Conservation (phyloP, 2,113 vertebrate species). For the Megaleporinus macrocephalus region DNA sequence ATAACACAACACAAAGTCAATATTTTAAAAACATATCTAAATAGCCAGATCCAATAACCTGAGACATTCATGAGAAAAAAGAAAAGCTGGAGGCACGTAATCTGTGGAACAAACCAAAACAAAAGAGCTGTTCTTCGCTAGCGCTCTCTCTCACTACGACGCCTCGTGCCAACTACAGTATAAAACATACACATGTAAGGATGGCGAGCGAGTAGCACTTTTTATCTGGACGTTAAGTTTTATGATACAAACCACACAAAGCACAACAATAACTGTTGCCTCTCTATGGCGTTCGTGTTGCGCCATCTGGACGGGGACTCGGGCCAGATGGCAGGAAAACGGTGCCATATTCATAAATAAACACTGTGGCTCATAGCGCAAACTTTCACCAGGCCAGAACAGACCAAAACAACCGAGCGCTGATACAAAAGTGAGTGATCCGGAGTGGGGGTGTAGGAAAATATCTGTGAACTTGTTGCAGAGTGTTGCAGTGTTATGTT, state of each 20-base stretch:
- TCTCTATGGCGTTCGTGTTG: neutral
- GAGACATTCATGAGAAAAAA: constrained; percentile 13
- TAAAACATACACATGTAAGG: constrained; percentile 4
- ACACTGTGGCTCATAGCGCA: neutral
- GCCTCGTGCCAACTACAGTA: constrained; percentile 8
- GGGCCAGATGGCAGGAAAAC: constrained; percentile 48
- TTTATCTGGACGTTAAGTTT: constrained; percentile 46
- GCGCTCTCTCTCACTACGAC: neutral
- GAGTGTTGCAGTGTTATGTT: neutral
- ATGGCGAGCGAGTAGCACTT: neutral
- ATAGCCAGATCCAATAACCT: constrained; percentile 10
- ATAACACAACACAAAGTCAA: constrained; percentile 26
- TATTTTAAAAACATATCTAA: constrained; percentile 26
- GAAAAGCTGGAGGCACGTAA: constrained; percentile 35
- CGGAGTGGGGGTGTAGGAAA: no score
- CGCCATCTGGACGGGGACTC: constrained; percentile 21
- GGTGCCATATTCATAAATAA: neutral
- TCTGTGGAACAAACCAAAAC: constrained; percentile 31
- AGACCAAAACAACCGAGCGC: neutral
- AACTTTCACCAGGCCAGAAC: neutral
- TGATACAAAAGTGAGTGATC: neutral
- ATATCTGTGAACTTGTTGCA: no score
- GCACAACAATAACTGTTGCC: neutral
- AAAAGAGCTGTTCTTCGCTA: neutral
- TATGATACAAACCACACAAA: constrained; percentile 48